A percentile compares a stretch with the other conserved stretches of the same genome.
phyloP scores from a whole-genome alignment of 2,113 vertebrate genomes.

The Himantopus leucocephalus region DNA sequence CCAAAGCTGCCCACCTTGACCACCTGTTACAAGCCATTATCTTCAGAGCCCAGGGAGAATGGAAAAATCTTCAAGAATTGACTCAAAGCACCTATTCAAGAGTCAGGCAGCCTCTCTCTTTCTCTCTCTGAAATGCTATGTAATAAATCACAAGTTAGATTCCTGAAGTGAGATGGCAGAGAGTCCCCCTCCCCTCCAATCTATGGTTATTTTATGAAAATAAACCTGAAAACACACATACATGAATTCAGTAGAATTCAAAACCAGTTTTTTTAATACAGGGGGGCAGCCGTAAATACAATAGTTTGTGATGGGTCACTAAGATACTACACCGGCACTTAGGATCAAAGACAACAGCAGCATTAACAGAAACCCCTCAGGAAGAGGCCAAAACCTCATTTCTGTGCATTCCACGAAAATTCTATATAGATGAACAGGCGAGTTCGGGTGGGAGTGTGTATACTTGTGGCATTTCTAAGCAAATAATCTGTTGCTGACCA shows the following conservation, averaged over 20 bases:
- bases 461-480: not conserved
- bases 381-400: not conserved
- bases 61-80: not conserved
- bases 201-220: not conserved
- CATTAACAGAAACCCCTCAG: not conserved
- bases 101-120: not conserved
- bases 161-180: not conserved
- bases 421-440: not conserved
- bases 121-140: not conserved
- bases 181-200: accelerated
- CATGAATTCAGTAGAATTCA: not conserved
- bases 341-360: not conserved
- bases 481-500: not conserved
- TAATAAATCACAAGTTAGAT: not conserved
- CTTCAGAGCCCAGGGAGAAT: not conserved
- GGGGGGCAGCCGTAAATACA: not conserved
- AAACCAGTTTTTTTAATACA: not conserved
- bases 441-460: not conserved
- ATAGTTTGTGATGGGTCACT: not conserved
- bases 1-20: not conserved
- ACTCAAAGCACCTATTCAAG: not conserved
- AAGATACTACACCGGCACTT: not conserved
- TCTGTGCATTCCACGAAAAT: not conserved
- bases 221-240: not conserved
- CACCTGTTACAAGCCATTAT: not conserved